Evolutionary conservation across 37 sponge, comb jelly and placozoan species (phyloP), one percentile per base, ranked within the genome.

Genomic region (Aplysina aerophoba): DNA sequence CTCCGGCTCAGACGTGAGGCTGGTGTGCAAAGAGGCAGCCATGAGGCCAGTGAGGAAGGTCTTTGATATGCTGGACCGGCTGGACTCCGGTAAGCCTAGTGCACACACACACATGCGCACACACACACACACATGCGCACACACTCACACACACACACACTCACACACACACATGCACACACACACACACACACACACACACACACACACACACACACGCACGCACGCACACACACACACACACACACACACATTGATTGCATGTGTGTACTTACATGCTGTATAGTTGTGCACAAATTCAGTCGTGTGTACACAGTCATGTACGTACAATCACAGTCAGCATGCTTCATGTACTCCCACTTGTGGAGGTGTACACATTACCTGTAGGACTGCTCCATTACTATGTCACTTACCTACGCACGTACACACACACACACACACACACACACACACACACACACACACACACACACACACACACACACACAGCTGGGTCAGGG

Each of bases 21-120:
- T 96, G 72, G 92, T 96, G 25, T 97, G 99, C 79, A 99, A 99
- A 73, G 99, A 99, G 77, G 97, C 99, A n/a, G 96, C 94, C 68
- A 99, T 99, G 99, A 81, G 91, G 22, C 73, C 94, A 41, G 87
- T 99, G n/a, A 83, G 99, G 60, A 89, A 91, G 67, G 93, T 99
- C 62, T 99, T 96, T 66, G 82, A 94, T 41, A 73, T 58, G 28
- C 85, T 91, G 28, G 90, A 91, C 54, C 30, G 36, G 17, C 30
- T 85, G 15, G 37, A 36, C 15, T 64, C 28, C 0, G 83, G 56
- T 59, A 24, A n/a, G 31, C 50, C 50, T 44, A 3, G 8, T 44
- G 8, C 50, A 3, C 6, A 63, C 78, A 36, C 54, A 37, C 78
- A 2, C 14, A 6, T 50, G 20, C 1, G 20, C 35, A 59, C 2